Conservation (phyloP, 2,113 vertebrate genomes). For the Seriola dumerili region DNA sequence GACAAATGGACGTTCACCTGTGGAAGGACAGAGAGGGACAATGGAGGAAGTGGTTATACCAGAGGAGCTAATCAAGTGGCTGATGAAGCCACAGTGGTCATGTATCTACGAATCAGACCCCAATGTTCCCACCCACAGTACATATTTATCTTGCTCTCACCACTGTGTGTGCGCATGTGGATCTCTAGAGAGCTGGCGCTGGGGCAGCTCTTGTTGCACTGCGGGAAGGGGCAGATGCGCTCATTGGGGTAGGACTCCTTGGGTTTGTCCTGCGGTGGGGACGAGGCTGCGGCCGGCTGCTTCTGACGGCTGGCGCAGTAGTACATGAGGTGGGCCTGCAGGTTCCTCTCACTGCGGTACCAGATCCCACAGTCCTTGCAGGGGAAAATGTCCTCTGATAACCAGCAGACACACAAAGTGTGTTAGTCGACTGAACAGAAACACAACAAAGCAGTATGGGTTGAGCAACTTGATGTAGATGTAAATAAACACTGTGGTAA, state of each 20-base stretch:
- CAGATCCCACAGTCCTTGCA: slow-evolving; percentile 99
- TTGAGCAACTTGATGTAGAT: not conserved
- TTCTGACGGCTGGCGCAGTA: slow-evolving; percentile 97
- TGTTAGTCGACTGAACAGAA: not conserved
- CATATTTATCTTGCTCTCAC: slow-evolving; percentile 77
- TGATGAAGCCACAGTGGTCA: not conserved
- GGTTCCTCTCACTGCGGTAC: slow-evolving; percentile 97
- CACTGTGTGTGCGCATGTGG: slow-evolving; percentile 98
- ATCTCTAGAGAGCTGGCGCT: slow-evolving; percentile 98
- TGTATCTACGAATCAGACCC: not conserved
- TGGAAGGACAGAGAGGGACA: slow-evolving; percentile 6
- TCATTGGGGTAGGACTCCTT: slow-evolving; percentile 96
- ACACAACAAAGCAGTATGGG: not conserved
- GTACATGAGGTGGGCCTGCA: slow-evolving; percentile 98
- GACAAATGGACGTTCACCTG: slow-evolving; percentile 96
- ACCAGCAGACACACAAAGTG: not conserved
- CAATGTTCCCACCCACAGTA: not conserved
- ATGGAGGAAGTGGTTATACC: not conserved
- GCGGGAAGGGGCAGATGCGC: slow-evolving; percentile 94
- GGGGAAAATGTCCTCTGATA: slow-evolving; percentile 95
- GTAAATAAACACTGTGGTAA: not conserved
- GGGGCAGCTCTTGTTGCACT: slow-evolving; percentile 98
- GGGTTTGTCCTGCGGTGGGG: slow-evolving; percentile 89
- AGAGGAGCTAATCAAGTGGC: too few relatives aligned
- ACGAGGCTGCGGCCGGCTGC: slow-evolving; percentile 74